A percentile compares a stretch with the other conserved stretches of the same genome.
These are phyloP conservation scores for Loxodonta africana DNA, from an alignment of 2,113 vertebrate genomes.

Conservation along the genomic window DNA sequence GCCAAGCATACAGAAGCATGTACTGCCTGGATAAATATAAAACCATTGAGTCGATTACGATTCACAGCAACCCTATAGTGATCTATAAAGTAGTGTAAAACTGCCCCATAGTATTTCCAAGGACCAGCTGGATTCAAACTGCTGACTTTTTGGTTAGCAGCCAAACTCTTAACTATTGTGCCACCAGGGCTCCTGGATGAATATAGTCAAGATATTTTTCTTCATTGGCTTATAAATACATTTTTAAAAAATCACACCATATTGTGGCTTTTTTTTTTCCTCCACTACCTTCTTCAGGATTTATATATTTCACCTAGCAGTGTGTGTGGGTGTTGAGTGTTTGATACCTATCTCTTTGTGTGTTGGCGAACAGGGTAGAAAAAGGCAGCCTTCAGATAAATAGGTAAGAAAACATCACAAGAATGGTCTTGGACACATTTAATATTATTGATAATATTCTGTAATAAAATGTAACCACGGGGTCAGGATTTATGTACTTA, in stretches of 20 bases:
- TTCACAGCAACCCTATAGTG: too few relatives aligned
- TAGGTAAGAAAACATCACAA: constrained; percentile 53
- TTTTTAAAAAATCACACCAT: background rate
- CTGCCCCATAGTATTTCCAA: too few relatives aligned
- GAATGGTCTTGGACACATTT: constrained; percentile 62
- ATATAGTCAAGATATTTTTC: constrained; percentile 34
- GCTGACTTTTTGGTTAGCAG: too few relatives aligned
- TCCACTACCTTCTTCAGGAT: constrained; percentile 54
- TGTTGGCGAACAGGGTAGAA: constrained; percentile 56
- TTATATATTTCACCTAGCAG: constrained; percentile 65
- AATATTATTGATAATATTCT: constrained; percentile 67
- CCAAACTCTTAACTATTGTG: too few relatives aligned
- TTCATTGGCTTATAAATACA: constrained; percentile 15
- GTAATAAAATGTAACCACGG: background rate
- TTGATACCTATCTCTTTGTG: constrained; percentile 75
- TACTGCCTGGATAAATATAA: constrained; percentile 54
- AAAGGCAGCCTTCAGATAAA: constrained; percentile 64
- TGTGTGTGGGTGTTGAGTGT: constrained; percentile 41
- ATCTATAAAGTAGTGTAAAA: too few relatives aligned
- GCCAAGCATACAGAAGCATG: background rate
- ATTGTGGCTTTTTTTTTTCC: background rate
- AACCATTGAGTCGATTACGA: too few relatives aligned
- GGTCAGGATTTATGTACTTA: constrained; percentile 45
- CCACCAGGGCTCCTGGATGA: background rate
- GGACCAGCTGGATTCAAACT: too few relatives aligned